A percentile compares a stretch with the other conserved stretches of the same genome.
Conservation (phyloP, 2,797 vertebrate species). For the Valencia hispanica region DNA sequence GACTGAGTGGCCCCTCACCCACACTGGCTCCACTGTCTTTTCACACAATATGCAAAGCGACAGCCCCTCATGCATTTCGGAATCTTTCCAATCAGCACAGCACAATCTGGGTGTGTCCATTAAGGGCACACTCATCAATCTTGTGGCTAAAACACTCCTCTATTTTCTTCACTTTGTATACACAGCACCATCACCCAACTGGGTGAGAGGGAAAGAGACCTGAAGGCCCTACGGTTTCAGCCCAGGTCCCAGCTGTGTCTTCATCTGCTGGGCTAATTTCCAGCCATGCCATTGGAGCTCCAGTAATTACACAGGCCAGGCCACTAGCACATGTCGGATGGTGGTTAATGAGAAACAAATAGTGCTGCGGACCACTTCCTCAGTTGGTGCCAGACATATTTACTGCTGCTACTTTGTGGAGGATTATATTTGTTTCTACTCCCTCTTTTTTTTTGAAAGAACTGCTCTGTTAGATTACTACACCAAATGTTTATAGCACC, state of each 20-base stretch:
- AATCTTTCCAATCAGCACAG: conserved; percentile 29
- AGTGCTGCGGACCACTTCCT: conserved; percentile 54
- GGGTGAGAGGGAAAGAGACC: conserved; percentile 55
- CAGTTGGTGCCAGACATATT: conserved; percentile 49
- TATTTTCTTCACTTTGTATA: conserved; percentile 20
- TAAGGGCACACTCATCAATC: conserved; percentile 10
- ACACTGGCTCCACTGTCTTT: not conserved
- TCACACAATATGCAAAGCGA: conserved; percentile 13
- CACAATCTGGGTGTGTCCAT: conserved; percentile 11
- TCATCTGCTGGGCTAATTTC: conserved; percentile 75
- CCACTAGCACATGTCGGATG: conserved; percentile 61
- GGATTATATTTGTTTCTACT: conserved; percentile 38
- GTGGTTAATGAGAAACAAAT: conserved; percentile 75
- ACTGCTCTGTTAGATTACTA: conserved; percentile 14
- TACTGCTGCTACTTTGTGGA: conserved; percentile 25
- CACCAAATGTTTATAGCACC: conserved; percentile 42
- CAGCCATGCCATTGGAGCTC: conserved; percentile 58
- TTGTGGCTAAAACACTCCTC: conserved; percentile 11
- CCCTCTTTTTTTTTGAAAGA: conserved; percentile 6
- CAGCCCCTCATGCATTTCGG: conserved; percentile 13
- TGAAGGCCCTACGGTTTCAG: conserved; percentile 54
- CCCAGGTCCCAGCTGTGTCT: conserved; percentile 78
- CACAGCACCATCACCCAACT: conserved; percentile 46
- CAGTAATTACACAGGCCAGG: conserved; percentile 73
- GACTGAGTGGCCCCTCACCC: conserved; percentile 23